Base-by-base conservation (phyloP, 2,113 vertebrate species). In the Piprites chloris region DNA sequence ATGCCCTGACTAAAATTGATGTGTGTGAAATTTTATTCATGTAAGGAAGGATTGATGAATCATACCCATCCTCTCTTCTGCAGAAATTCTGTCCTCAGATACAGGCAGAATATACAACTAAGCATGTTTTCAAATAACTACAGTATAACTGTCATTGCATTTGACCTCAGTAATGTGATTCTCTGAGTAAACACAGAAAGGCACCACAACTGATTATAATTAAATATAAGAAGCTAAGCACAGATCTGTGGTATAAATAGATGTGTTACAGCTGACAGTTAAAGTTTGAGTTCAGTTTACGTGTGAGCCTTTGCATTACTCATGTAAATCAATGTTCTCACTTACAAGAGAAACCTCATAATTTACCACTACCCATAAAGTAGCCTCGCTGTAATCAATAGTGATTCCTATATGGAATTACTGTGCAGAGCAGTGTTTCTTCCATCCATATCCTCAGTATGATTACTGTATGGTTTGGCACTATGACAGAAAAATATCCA, bases 381-480 rank as follows among this genome's bases (percentile, higher is more conserved):
- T 78, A 95, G 92, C 73, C 65, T 92, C 13, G 6, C 87, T 90
- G 91, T 91, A 97, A 95, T 97, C 87, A 94, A 81, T 87, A 91
- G 90, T 89, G 91, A 96, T 94, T 95, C 72, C 82, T 84, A 59
- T 94, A 56, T 88, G 87, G 90, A 96, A 96, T 94, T 96, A 94
- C 85, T 96, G 74, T 94, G 96, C 88, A 75, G 68, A 89, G 78
- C 75, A 95, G 78, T 32, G 63, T 96, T 84, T 88, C 95, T 95
- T 92, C 23, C 74, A 89, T 95, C 97, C 95, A 83, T 96, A 97
- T 97, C 96, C 97, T 97, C 96, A 95, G 75, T 41, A 52, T 77
- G 91, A 93, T 89, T 83, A 41, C 91, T 95, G 59, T 98, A 93
- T 97, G 98, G 97, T 96, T 98, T 98, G 97, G 97, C 97, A 96